Evolutionary conservation across 2,113 vertebrate species (phyloP).

Genomic region (Ondatra zibethicus): DNA sequence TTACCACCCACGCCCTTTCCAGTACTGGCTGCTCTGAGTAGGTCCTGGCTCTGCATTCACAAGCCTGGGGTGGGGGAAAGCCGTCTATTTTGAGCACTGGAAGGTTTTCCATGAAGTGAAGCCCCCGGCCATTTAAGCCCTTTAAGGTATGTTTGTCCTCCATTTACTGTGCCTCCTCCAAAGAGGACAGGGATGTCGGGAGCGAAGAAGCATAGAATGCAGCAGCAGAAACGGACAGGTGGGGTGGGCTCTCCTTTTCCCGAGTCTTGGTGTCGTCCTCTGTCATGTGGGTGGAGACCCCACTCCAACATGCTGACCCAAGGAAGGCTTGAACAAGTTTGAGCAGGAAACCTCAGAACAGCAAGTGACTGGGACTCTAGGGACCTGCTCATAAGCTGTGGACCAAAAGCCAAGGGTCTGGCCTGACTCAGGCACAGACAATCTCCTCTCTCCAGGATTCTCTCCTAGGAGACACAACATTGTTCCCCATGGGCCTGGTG

Average conservation of each 20-base stretch:
- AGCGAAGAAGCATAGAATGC: background rate
- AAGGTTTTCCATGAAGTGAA: no score
- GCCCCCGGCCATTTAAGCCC: fast-evolving
- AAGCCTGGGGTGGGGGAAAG: background rate
- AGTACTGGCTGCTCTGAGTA: no score
- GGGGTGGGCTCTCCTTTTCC: background rate
- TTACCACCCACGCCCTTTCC: no score
- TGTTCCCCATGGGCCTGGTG: background rate
- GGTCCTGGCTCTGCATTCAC: background rate
- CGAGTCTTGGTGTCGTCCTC: fast-evolving
- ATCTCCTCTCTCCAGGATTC: background rate
- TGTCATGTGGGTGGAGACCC: fast-evolving
- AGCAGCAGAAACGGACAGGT: no score
- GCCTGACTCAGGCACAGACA: background rate
- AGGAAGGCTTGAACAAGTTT: background rate
- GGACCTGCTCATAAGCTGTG: background rate
- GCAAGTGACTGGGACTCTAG: background rate
- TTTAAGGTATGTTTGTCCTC: background rate
- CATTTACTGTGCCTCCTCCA: background rate
- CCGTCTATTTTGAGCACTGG: no score
- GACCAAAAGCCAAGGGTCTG: background rate
- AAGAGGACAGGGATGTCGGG: background rate
- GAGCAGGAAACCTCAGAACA: background rate
- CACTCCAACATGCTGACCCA: fast-evolving
- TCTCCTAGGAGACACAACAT: background rate